These are phyloP conservation scores for Oppia nitens DNA, from an alignment of 1,140 invertebrate species.

Conservation along the genomic window DNA sequence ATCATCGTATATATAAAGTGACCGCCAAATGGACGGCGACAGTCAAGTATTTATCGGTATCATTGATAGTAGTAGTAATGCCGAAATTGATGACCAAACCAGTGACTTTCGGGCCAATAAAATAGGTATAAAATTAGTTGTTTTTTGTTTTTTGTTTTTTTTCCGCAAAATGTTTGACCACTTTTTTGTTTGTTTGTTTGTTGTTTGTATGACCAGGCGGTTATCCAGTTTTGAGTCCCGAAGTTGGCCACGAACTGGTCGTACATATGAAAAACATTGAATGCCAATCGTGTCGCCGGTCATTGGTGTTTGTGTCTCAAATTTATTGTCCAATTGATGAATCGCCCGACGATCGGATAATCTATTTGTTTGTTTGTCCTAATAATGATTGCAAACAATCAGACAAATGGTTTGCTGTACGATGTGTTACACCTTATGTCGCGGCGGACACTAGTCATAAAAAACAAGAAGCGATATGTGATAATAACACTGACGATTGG, in stretches of 20 bases:
- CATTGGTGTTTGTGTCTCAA: conserved; percentile 9
- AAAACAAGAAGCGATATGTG: background rate
- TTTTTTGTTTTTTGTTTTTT: background rate
- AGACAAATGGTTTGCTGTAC: conserved; percentile 2
- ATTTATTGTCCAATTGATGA: conserved; percentile 12
- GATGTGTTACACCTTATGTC: background rate
- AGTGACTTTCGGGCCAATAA: background rate
- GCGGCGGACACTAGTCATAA: background rate
- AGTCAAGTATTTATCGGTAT: background rate
- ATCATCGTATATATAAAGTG: too few relatives aligned
- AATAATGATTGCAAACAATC: conserved; percentile 1
- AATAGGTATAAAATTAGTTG: background rate
- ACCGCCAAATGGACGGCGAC: background rate
- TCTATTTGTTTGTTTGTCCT: conserved; percentile 12
- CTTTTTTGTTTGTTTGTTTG: too few relatives aligned
- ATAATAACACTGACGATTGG: background rate
- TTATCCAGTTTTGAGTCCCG: conserved; percentile 3
- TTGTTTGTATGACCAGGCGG: conserved; percentile 1
- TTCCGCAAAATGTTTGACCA: background rate
- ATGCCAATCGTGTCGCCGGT: background rate
- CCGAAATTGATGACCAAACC: background rate
- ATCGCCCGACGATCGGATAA: background rate
- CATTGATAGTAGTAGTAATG: background rate
- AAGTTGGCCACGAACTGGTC: background rate
- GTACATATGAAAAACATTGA: background rate